These are phyloP conservation scores for Stercorarius parasiticus DNA, from an alignment of 2,113 vertebrate species.

Conservation along the genomic window DNA sequence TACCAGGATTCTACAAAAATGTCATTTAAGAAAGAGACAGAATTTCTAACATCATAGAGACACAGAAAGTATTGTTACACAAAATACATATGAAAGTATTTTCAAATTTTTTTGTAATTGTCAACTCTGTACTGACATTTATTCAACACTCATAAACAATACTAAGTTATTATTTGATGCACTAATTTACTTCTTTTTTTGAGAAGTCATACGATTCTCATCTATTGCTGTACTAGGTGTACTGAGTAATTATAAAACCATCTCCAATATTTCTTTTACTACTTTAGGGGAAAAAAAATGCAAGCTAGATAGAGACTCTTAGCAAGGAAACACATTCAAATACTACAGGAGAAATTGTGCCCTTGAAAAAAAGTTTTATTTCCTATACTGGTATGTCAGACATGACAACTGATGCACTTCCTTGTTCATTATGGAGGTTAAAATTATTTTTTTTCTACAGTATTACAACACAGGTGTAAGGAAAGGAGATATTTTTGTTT, in stretches of 20 bases:
- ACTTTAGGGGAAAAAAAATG: neutral
- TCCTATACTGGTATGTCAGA: neutral
- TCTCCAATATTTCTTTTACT: neutral
- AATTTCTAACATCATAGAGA: neutral
- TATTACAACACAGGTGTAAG: neutral
- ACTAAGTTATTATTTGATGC: neutral
- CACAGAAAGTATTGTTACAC: rapidly evolving
- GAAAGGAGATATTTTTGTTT: neutral
- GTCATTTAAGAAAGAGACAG: neutral
- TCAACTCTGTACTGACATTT: neutral
- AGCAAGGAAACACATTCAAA: neutral
- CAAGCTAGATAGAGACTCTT: neutral
- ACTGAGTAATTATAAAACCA: neutral
- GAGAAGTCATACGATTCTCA: neutral
- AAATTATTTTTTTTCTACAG: neutral
- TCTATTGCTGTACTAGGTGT: too few species aligned
- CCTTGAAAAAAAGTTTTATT: neutral
- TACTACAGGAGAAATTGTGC: neutral
- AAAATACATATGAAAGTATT: neutral
- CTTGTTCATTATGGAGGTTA: neutral
- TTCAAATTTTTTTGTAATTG: neutral
- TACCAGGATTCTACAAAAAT: neutral
- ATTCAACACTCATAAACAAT: neutral
- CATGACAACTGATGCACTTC: neutral
- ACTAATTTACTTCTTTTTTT: neutral